Evolutionary conservation across 2,888 invertebrate genomes (phyloP).

Genomic region (Atrina japonica): DNA sequence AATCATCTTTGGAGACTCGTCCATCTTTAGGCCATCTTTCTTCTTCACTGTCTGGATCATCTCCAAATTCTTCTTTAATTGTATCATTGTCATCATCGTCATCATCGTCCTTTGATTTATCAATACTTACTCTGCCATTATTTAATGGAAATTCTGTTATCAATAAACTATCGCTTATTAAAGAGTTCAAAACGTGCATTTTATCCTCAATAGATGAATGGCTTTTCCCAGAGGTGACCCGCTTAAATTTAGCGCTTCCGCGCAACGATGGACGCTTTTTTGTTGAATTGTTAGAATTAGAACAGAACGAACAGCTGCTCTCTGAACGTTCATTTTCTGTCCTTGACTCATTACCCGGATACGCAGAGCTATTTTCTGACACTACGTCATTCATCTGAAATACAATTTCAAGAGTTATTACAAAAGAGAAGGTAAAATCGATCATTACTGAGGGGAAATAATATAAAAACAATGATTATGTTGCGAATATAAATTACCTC

Average conservation of each 20-base stretch:
- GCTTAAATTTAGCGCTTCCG: slow-evolving; percentile 52
- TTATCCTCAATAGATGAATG: slow-evolving; percentile 39
- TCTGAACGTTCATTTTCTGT: slow-evolving; percentile 11
- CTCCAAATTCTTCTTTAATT: slow-evolving; percentile 25
- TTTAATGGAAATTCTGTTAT: slow-evolving; percentile 38
- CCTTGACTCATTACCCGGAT: background rate
- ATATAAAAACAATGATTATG: too few relatives aligned
- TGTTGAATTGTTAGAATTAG: background rate
- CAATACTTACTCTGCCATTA: slow-evolving; percentile 3
- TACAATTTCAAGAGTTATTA: too few relatives aligned
- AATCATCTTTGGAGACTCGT: slow-evolving; percentile 60
- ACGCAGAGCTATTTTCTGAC: too few relatives aligned
- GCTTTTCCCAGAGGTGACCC: slow-evolving; percentile 27
- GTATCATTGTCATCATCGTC: slow-evolving; percentile 23
- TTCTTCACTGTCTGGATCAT: slow-evolving; percentile 44
- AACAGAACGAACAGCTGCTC: slow-evolving; percentile 8
- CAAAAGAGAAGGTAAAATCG: too few relatives aligned
- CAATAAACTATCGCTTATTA: slow-evolving; percentile 37
- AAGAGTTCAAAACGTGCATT: slow-evolving; percentile 26
- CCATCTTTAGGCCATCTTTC: slow-evolving; percentile 43
- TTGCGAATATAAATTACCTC: too few relatives aligned
- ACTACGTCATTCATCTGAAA: too few relatives aligned
- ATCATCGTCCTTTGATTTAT: slow-evolving; percentile 2
- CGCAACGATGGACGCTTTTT: slow-evolving; percentile 48
- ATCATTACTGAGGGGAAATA: too few relatives aligned